A percentile compares a stretch with the other conserved stretches of the same genome.
These are phyloP conservation scores for Hemithea aestivaria DNA, from an alignment of 2,888 invertebrate species.

Conservation along the genomic window DNA sequence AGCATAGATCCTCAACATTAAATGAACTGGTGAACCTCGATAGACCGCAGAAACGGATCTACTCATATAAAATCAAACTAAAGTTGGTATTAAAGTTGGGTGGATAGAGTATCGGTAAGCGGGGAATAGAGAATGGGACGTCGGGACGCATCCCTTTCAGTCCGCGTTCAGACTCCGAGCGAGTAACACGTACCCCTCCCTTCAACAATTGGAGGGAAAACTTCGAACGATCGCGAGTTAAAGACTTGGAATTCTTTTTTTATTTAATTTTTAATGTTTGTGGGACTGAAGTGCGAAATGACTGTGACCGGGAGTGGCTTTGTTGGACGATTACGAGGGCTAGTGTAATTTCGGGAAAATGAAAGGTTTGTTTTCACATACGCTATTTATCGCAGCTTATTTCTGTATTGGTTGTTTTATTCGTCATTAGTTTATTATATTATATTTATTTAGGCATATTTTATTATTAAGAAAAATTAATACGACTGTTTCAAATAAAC, in stretches of 20 bases:
- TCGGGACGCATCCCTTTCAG: constrained; percentile 36
- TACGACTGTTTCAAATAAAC: too few species aligned
- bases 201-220: constrained; percentile 56
- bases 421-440: too few species aligned
- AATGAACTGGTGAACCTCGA: constrained; percentile 28
- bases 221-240: constrained; percentile 41
- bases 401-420: not conserved
- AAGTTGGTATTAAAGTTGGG: constrained; percentile 37
- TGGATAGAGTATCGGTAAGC: constrained; percentile 22
- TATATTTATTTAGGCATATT: too few species aligned
- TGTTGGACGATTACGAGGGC: constrained; percentile 28
- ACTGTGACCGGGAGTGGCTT: constrained; percentile 30
- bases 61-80: constrained; percentile 42
- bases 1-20: constrained; percentile 16
- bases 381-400: not conserved
- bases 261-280: constrained; percentile 21
- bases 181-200: constrained; percentile 36
- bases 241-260: constrained; percentile 13
- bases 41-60: constrained; percentile 21
- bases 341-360: constrained; percentile 40
- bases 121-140: constrained; percentile 10
- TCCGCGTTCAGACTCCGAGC: constrained; percentile 38
- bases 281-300: constrained; percentile 43
- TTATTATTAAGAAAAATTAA: too few species aligned
- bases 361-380: constrained; percentile 47